Evolutionary conservation across 2,113 vertebrate species (phyloP).

Genomic region (Prietella phreatophila): DNA sequence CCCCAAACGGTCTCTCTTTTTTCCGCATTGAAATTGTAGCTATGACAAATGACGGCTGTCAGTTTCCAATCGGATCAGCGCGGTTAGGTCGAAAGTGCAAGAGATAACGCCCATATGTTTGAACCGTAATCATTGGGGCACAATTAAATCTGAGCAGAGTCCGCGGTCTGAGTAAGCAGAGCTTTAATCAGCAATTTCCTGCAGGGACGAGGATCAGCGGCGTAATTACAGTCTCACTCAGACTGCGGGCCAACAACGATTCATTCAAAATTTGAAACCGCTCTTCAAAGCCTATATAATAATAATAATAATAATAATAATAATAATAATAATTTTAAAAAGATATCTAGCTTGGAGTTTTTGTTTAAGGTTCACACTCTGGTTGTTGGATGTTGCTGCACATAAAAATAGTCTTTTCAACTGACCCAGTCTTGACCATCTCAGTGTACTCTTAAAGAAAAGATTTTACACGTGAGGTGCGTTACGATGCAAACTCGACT

Average conservation of each 20-base stretch:
- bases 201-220: slow-evolving; percentile 35
- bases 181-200: slow-evolving; percentile 57
- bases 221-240: slow-evolving; percentile 45
- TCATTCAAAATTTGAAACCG: slow-evolving; percentile 42
- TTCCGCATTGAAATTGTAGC: slow-evolving; percentile 3
- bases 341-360: not conserved
- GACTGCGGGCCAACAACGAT: slow-evolving; percentile 32
- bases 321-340: not conserved
- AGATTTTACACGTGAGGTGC: not conserved
- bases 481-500: not conserved
- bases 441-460: not conserved
- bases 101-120: slow-evolving; percentile 23
- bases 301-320: not conserved
- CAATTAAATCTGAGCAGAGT: slow-evolving; percentile 44
- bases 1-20: not conserved
- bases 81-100: slow-evolving; percentile 1
- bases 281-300: slow-evolving; percentile 4
- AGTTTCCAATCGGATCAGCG: slow-evolving; percentile 31
- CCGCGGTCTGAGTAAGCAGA: slow-evolving; percentile 31
- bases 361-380: not conserved
- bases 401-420: not conserved
- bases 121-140: slow-evolving; percentile 34
- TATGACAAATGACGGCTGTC: slow-evolving; percentile 17
- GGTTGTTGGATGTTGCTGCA: not conserved
- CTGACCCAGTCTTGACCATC: not conserved